Base-by-base conservation (phyloP, 2,797 vertebrate genomes). In the Ctenopoma multispine region DNA sequence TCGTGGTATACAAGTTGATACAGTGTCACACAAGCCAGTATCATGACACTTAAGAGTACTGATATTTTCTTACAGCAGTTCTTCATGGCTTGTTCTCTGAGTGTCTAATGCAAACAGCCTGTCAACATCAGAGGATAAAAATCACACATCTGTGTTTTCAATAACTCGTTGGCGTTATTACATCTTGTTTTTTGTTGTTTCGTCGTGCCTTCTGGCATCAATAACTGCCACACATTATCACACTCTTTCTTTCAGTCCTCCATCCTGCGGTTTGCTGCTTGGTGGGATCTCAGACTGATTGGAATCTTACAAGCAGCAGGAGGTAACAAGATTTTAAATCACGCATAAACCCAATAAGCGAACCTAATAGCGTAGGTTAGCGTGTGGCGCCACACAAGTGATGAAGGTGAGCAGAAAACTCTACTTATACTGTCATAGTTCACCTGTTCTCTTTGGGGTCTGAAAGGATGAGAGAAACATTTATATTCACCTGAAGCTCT, bases 281-380 rank as follows among this genome's bases (percentile, higher is more conserved):
- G 43, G 4, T 40, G 43, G 15, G 41, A 51, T 69, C 50, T 70
- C 54, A 51, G 46, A 41, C 38, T 20, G 1, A 1, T 15, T 23
- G 34, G 40, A 18, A 21, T 61, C 17, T 43, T 18, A 15, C 7
- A 24, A 75, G 17, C 47, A 64, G 64, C 64, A 31, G 64, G 44
- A 46, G 40, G 61, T 5, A 23, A 24, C 53, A 3, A 11, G 36
- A 36, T 11, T 68, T 62, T 51, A 74, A 40, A 77, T 72, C 1
- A 56, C 43, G 23, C 7, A 31, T 46, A 21, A 57, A 24, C 36
- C 50, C 56, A 53, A 0, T 2, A 46, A 60, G 29, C 20, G 18
- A 71, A 46, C 29, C 27, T 40, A 62, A 63, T 24, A 12, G 60
- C 0, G 0, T 5, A 44, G 24, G 50, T 27, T 36, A 14, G 34